Evolutionary conservation across 2,113 vertebrate genomes (phyloP), one percentile per base, ranked within the genome.

Genomic region (Phalacrocorax pelagicus): DNA sequence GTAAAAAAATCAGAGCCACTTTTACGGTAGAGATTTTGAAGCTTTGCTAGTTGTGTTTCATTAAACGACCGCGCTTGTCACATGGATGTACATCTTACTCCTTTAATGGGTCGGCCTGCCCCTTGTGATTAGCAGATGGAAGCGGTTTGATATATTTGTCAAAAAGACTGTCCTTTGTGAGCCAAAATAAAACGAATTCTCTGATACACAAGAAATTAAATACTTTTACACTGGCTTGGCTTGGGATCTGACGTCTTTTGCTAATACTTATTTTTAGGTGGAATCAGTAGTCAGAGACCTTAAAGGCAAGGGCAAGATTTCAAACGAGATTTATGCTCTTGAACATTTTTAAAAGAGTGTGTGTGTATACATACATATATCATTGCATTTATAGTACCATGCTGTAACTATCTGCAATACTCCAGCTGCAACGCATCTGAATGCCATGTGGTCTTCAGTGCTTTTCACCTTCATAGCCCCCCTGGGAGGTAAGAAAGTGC

Each of bases 81-180:
- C 90, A 63, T 14, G 79, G 62, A 62, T 49, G 88, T 83, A 77
- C 90, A 52, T 88, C 75, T 69, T 9, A 13, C 46, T 86, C 94
- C 75, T 92, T 78, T 63, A 67, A 59, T 55, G 92, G 92, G 54
- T 71, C 2, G 7, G 26, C 62, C 82, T 95, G 85, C 74, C 94
- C 94, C 94, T 94, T 85, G 93, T 93, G 94, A 93, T 91, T 94
- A 93, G 91, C 88, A 91, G 74, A 38, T 9, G 23, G 93, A 96
- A 94, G 71, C 3, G 4, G 88, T 94, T 93, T 97, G 90, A 95
- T 95, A 38, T 59, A 70, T 95, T 93, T 93, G 71, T 96, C 85
- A 93, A 51, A 96, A 90, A 80, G 75, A 26, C 42, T 93, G 67
- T 93, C 82, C 79, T 96, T 62, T 90, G 71, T 93, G 79, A 96